Base-by-base conservation (phyloP, 2,888 invertebrate species). In the Sabatieria punctata region DNA sequence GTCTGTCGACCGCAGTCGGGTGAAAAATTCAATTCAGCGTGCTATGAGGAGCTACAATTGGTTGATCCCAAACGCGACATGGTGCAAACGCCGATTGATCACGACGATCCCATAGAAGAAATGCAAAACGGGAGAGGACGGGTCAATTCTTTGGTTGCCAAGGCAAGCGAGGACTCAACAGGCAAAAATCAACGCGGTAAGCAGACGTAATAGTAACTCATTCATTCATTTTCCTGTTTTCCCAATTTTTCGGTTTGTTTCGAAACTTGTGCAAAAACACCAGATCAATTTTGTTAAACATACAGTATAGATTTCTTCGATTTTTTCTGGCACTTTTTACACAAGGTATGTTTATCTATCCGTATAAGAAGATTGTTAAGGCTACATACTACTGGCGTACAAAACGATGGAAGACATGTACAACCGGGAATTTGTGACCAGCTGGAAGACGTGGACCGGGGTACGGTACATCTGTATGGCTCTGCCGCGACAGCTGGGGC, bases 371-470 rank as follows among this genome's bases (percentile, higher is more conserved):
- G 33, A 13, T n/a, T 33, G 11, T n/a, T 33, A 13, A 33, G 57
- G 57, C 15, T 57, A 56, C 45, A 46, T 57, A 2, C 25, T 57
- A 8, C 53, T 57, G 42, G 55, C 55, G 0, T 57, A 54, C 42
- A 55, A 57, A 41, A 57, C 57, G 3, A 55, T 57, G 57, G 57
- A 56, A 35, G 52, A 55, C 42, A 57, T 57, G 57, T 54, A 56
- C 41, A 55, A 51, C 4, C 43, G 41, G 18, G 49, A 51, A 22
- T 57, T 57, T 42, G 54, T 54, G 6, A 45, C 24, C 3, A 52
- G 49, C 41, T 57, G 57, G 57, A 57, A 57, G 41, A 57, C 57
- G 6, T 57, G 57, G 57, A 55, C 55, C 18, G 57, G 57, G n/a
- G 57, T 55, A 18, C 43, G 57, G n/a, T 52, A 55, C 48, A 43